A percentile compares a stretch with the other conserved stretches of the same genome.
Conservation (phyloP, 2,113 vertebrate species). For the Hyla sarda region DNA sequence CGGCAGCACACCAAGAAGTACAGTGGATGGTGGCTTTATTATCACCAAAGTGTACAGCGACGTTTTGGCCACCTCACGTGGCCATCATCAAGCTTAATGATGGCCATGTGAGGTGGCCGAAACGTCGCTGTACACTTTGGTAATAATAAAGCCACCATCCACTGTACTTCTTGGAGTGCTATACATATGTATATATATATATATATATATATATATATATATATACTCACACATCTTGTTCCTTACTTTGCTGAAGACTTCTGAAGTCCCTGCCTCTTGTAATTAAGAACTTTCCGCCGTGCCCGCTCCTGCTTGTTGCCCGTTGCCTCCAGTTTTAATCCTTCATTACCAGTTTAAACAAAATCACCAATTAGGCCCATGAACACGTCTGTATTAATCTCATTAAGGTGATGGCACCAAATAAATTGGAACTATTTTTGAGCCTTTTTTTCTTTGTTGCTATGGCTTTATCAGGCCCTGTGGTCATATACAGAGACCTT, state of each 20-base stretch:
- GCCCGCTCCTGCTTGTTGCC: slow-evolving; percentile 68
- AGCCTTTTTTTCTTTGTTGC: slow-evolving; percentile 81
- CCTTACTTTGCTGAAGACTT: slow-evolving; percentile 55
- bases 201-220: no score
- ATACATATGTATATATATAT: no score
- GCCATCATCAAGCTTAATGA: no score
- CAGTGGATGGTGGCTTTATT: no score
- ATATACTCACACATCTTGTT: background rate
- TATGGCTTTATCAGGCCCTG: slow-evolving; percentile 85
- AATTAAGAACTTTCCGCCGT: slow-evolving; percentile 75
- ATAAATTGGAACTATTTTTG: slow-evolving; percentile 88
- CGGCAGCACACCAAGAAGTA: no score
- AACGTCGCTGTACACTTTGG: no score
- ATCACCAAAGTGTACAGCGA: no score
- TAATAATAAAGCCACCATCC: no score
- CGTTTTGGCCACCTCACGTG: no score
- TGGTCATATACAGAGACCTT: slow-evolving; percentile 86
- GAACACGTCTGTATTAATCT: slow-evolving; percentile 86
- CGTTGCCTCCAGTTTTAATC: slow-evolving; percentile 85
- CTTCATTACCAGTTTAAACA: slow-evolving; percentile 86
- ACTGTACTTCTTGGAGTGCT: no score
- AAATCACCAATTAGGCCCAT: slow-evolving; percentile 87
- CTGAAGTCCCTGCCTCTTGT: slow-evolving; percentile 67
- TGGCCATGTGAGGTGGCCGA: no score
- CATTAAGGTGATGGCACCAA: slow-evolving; percentile 87